Base-by-base conservation (phyloP, 23 tunicate genomes). In the Oikopleura dioica region DNA sequence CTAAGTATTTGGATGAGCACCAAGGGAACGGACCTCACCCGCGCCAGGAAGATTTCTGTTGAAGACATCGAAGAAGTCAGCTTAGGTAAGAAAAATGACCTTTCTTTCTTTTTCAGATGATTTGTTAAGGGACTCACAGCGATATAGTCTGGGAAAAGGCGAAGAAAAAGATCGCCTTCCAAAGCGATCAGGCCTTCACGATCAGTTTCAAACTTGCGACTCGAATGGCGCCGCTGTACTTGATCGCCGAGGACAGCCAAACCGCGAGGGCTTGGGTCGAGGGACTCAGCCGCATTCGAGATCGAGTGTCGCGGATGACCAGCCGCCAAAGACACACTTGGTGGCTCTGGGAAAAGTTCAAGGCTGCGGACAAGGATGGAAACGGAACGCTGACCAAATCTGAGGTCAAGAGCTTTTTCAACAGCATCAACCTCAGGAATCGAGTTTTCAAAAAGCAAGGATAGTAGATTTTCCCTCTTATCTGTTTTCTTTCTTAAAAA, bases 301-400 rank as follows among this genome's bases (percentile, higher is more conserved):
- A 63, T 12, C 16, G 26, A 63, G 72, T 63, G 16, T 63, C 72
- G 4, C 30, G 72, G 16, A 63, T 63, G 72, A 12, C 72, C 5
- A 12, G 30, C 4, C 30, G 30, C 16, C 72, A 63, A 28, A 24
- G 72, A 63, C 72, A 63, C 33, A 63, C 72, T 2, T 63, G 95
- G 76, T 86, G 95, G 95, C 36, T 82, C 37, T 82, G 95, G 95
- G 86, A 86, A 35, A 77, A 75, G 75, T 86, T 86, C 36, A 82
- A 82, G 75, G 59, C 50, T 51, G 86, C 86, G 0, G 95, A 86
- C 38, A 82, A 80, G 69, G 86, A 86, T 38, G 59, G 69, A 28
- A 82, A 69, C 59, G 36, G 59, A 1, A 29, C 38, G 1, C 77
- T 86, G 0, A 44, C 79, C 1, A 29, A 63, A 28, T 12, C 16